phyloP scores from a whole-genome alignment of 2,797 vertebrate species.

The Tauraco hartlaubi region DNA sequence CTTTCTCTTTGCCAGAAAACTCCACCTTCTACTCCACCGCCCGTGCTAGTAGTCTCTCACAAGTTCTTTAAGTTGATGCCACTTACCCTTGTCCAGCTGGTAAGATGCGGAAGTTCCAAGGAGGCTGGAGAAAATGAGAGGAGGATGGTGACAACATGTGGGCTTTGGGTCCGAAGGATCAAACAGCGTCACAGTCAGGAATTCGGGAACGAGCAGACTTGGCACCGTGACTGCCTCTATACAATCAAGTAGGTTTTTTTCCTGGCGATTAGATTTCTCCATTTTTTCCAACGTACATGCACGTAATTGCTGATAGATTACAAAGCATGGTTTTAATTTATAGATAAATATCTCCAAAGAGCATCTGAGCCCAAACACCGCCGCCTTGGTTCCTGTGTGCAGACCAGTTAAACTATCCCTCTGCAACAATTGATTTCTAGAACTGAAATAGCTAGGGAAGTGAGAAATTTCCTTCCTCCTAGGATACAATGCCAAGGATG shows the following conservation, averaged over 20 bases:
- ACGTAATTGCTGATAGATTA: not conserved
- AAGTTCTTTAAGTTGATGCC: not conserved
- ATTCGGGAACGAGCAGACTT: not conserved
- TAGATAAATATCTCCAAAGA: not conserved
- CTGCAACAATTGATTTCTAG: conserved; percentile 67
- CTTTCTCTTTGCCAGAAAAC: not conserved
- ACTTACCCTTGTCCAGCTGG: not conserved
- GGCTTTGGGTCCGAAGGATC: not conserved
- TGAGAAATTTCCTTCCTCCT: conserved; percentile 79
- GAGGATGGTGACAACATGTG: not conserved
- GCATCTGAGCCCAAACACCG: not conserved
- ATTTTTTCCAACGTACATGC: not conserved
- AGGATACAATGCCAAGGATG: conserved; percentile 70
- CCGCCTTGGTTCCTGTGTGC: not conserved
- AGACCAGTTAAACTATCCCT: not conserved
- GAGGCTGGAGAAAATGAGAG: not conserved
- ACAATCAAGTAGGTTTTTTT: not conserved
- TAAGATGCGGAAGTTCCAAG: not conserved
- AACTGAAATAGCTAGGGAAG: conserved; percentile 79
- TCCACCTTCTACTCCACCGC: not conserved
- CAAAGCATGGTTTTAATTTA: not conserved
- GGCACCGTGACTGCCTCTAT: not conserved
- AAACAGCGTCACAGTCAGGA: not conserved
- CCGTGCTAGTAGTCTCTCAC: not conserved
- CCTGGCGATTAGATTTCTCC: not conserved